These are phyloP conservation scores for Hemicentrotus pulcherrimus DNA, from an alignment of 35 echinoderm and acorn worm species.

Conservation along the genomic window DNA sequence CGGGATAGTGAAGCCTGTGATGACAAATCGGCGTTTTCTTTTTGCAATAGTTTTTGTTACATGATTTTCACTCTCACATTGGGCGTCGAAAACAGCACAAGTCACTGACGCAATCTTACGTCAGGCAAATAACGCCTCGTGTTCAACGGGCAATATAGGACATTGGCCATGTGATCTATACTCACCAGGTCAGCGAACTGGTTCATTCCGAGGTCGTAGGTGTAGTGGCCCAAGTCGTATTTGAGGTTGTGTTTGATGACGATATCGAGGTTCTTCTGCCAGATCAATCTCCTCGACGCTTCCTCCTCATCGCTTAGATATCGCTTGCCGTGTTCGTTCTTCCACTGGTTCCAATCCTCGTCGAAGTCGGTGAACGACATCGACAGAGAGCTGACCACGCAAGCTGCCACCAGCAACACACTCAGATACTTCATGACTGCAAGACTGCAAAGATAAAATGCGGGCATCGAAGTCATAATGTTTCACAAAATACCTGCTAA, in stretches of 20 bases:
- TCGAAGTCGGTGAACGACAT: neutral
- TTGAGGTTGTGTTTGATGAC: neutral
- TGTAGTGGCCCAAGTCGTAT: neutral
- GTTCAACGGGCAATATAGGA: too few species aligned
- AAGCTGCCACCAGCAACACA: neutral
- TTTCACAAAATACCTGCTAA: too few species aligned
- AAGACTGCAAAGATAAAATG: too few species aligned
- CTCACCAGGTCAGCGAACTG: neutral
- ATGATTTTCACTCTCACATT: too few species aligned
- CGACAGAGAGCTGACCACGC: neutral
- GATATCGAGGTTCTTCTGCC: neutral
- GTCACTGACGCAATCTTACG: too few species aligned
- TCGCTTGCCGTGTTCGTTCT: neutral
- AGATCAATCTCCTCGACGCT: neutral
- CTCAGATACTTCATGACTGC: neutral
- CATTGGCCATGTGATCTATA: neutral
- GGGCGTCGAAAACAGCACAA: too few species aligned
- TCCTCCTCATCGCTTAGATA: neutral
- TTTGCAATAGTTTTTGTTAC: too few species aligned
- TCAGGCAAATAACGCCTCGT: too few species aligned
- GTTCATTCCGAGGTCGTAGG: neutral
- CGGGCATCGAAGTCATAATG: too few species aligned
- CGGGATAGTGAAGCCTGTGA: too few species aligned
- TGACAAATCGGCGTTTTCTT: too few species aligned
- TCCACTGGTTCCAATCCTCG: neutral